Conservation (phyloP, 2,797 vertebrate species). For the Carcharodon carcharias region DNA sequence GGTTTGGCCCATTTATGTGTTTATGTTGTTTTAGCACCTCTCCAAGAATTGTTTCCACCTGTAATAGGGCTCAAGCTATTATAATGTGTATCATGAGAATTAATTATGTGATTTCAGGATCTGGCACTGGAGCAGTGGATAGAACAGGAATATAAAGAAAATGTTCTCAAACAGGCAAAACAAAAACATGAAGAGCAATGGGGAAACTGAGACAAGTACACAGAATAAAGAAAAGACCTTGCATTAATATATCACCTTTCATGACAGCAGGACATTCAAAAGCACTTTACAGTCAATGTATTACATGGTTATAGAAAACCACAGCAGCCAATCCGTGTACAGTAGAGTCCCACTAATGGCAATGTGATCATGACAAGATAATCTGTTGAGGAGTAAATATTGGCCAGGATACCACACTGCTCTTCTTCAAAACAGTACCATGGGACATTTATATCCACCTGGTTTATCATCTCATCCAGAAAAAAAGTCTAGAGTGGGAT, state of each 20-base stretch:
- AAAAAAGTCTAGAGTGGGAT: no score
- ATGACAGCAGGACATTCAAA: not conserved
- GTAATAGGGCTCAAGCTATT: not conserved
- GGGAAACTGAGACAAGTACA: not conserved
- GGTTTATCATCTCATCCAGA: no score
- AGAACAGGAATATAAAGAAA: not conserved
- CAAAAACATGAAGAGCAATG: not conserved
- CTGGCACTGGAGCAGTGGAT: not conserved
- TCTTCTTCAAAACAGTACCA: not conserved
- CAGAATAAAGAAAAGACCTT: not conserved
- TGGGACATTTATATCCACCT: not conserved
- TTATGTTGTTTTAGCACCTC: constrained; percentile 1
- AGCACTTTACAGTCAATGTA: not conserved
- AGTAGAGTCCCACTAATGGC: not conserved
- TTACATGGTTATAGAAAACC: not conserved
- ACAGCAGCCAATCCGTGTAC: not conserved
- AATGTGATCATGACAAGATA: not conserved
- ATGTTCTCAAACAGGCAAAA: not conserved
- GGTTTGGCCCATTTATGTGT: not conserved
- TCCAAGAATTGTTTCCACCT: not conserved
- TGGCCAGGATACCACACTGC: not conserved
- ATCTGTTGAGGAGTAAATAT: not conserved
- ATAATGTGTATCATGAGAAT: not conserved
- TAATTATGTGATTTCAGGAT: not conserved
- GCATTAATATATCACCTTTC: not conserved